phyloP scores from a whole-genome alignment of 2,888 invertebrate genomes.

The Latrodectus hesperus region DNA sequence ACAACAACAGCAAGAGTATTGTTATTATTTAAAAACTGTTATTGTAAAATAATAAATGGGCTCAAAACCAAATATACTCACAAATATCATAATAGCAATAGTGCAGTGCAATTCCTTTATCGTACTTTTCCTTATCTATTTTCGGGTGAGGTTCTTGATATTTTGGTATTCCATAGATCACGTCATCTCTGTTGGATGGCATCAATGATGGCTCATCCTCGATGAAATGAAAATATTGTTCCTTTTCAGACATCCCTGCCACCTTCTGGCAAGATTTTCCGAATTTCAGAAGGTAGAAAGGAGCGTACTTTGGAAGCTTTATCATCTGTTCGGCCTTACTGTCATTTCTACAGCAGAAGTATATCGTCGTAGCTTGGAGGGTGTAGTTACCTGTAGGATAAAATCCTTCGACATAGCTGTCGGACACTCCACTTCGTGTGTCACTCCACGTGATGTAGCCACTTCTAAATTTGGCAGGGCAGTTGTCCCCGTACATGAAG shows the following conservation, averaged over 20 bases:
- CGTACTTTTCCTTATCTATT: conserved; percentile 70
- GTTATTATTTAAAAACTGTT: neutral
- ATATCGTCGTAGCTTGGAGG: conserved; percentile 70
- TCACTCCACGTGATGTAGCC: conserved; percentile 72
- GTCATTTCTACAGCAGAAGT: conserved; percentile 72
- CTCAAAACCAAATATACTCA: conserved; percentile 53
- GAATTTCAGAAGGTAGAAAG: conserved; percentile 71
- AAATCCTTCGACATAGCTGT: conserved; percentile 1
- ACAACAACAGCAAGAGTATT: too few relatives aligned
- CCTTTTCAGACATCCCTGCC: conserved; percentile 71
- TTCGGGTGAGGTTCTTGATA: conserved; percentile 71
- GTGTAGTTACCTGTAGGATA: conserved; percentile 66
- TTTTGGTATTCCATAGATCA: conserved; percentile 29
- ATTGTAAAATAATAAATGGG: neutral
- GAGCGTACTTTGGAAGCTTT: conserved; percentile 71
- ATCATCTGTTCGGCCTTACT: conserved; percentile 71
- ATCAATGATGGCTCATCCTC: conserved; percentile 65
- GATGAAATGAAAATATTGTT: conserved; percentile 72
- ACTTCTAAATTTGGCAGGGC: conserved; percentile 70
- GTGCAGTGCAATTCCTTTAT: conserved; percentile 71
- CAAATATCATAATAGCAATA: conserved; percentile 72
- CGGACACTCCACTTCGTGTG: conserved; percentile 20
- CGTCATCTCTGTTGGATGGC: conserved; percentile 19
- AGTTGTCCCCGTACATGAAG: conserved; percentile 70
- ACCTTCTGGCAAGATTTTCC: conserved; percentile 72